Evolutionary conservation across 2,888 invertebrate species (phyloP).

Genomic region (Podabrus alpinus): DNA sequence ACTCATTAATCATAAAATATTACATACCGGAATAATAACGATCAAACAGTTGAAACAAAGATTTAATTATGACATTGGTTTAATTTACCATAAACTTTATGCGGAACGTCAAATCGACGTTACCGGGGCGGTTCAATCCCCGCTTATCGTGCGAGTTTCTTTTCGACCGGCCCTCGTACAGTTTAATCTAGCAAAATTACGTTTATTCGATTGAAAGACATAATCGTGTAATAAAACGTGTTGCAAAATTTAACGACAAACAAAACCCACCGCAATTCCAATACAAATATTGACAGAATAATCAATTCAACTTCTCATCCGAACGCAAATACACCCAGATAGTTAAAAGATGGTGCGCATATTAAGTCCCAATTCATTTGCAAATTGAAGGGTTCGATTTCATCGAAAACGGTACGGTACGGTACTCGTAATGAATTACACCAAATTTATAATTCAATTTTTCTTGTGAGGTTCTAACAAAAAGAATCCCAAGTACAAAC

Average conservation of each 20-base stretch:
- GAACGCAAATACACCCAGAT: not conserved
- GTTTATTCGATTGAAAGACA: not conserved
- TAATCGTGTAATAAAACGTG: not conserved
- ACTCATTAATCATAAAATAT: not conserved
- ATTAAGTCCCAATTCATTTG: not conserved
- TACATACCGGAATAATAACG: not conserved
- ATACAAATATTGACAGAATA: not conserved
- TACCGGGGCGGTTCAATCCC: not conserved
- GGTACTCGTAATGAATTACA: not conserved
- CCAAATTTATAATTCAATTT: not conserved
- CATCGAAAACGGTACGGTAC: not conserved
- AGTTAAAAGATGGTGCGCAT: not conserved
- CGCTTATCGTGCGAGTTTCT: not conserved
- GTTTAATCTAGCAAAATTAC: not conserved
- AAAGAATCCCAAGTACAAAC: not conserved
- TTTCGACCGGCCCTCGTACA: not conserved
- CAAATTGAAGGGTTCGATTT: not conserved
- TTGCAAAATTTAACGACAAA: not conserved
- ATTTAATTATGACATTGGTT: not conserved
- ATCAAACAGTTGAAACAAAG: not conserved
- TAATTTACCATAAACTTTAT: not conserved
- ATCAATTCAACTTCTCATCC: not conserved
- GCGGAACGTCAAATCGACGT: not conserved
- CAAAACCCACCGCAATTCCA: not conserved
- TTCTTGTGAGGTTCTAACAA: not conserved